These are phyloP conservation scores for Battus philenor DNA, from an alignment of 1,140 invertebrate genomes.

Conservation along the genomic window DNA sequence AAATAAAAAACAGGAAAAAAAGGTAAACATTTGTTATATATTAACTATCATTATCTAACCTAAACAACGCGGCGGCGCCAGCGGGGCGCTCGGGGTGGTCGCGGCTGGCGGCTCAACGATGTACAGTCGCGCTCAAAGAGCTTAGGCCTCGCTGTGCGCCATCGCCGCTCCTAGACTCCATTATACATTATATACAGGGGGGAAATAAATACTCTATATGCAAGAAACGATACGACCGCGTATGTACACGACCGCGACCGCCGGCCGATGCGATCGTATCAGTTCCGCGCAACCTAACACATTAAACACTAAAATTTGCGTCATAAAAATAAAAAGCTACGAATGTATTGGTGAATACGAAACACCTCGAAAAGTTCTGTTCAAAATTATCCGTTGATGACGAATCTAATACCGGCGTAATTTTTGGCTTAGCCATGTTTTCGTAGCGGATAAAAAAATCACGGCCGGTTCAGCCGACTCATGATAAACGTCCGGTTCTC, in stretches of 20 bases:
- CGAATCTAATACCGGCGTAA: too few relatives aligned
- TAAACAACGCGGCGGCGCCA: conserved; percentile 41
- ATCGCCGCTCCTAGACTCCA: conserved; percentile 27
- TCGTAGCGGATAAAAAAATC: too few relatives aligned
- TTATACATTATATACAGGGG: conserved; percentile 72
- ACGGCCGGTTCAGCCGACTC: too few relatives aligned
- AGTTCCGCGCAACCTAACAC: too few relatives aligned
- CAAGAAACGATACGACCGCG: conserved; percentile 54
- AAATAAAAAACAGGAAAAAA: conserved; percentile 57
- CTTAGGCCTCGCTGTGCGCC: conserved; percentile 16
- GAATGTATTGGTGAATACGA: too few relatives aligned
- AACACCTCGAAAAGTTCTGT: too few relatives aligned
- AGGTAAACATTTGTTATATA: conserved; percentile 58
- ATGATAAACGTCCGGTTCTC: too few relatives aligned
- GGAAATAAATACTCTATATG: conserved; percentile 67
- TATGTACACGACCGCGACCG: conserved; percentile 55
- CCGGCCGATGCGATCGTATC: conserved; percentile 25
- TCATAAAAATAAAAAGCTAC: too few relatives aligned
- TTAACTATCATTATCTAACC: conserved; percentile 50
- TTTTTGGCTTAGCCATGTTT: too few relatives aligned
- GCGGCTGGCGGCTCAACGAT: conserved; percentile 21
- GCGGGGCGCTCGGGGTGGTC: conserved; percentile 11
- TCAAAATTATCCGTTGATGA: too few relatives aligned
- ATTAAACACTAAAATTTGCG: too few relatives aligned
- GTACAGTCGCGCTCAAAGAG: too few relatives aligned